Percentiles rank a stretch among this genome's conserved stretches.
These are phyloP conservation scores for Prenolepis imparis DNA, from an alignment of 2,888 invertebrate species.

Conservation along the genomic window DNA sequence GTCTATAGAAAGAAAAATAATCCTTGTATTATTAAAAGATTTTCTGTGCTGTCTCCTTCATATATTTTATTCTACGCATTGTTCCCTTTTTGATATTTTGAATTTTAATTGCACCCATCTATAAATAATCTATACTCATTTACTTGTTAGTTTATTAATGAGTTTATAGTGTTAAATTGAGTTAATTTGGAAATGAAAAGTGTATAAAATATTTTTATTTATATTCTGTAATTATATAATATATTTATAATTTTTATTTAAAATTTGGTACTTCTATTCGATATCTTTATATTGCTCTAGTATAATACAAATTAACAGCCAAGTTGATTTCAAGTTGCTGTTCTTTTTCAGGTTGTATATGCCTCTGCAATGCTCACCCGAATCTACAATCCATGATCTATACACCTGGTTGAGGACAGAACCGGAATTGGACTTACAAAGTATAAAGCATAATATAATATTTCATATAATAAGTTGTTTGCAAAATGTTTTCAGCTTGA, in stretches of 20 bases:
- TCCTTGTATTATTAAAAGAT: not conserved
- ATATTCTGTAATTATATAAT: not conserved
- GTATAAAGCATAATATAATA: slow-evolving; percentile 50
- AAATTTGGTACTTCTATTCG: not conserved
- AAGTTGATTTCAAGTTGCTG: not conserved
- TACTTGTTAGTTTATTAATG: not conserved
- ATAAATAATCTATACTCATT: not conserved
- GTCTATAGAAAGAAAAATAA: not conserved
- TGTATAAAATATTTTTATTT: not conserved
- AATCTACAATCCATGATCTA: slow-evolving; percentile 67
- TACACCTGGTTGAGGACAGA: slow-evolving; percentile 73
- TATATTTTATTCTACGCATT: not conserved
- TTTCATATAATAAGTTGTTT: not conserved
- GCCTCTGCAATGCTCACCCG: slow-evolving; percentile 60
- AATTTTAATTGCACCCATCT: slow-evolving; percentile 2
- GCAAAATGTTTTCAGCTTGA: not conserved
- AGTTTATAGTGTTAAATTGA: no score
- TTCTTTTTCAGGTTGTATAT: slow-evolving; percentile 72
- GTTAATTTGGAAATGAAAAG: not conserved
- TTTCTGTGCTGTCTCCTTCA: not conserved
- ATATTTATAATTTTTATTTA: not conserved
- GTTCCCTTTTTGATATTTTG: not conserved
- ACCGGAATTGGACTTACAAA: slow-evolving; percentile 59
- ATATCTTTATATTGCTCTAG: not conserved
- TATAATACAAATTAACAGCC: not conserved